Conservation (phyloP, 64 coral and sea anemone species). For the Dendronephthya gigantea region DNA sequence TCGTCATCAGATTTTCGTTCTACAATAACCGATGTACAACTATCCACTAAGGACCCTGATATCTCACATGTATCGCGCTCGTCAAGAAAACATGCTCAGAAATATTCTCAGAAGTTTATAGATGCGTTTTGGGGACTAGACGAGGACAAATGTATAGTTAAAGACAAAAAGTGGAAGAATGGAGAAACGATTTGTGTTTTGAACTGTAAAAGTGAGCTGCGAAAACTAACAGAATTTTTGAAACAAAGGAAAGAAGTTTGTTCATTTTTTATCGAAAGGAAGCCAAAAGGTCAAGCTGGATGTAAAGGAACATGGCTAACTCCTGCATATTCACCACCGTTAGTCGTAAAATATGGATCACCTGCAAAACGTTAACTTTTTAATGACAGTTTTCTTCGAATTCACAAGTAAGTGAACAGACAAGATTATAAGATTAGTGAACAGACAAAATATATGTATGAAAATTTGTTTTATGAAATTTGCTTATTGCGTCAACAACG, state of each 20-base stretch:
- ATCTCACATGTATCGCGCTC: background rate
- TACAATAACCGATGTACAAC: background rate
- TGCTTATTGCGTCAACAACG: too few relatives aligned
- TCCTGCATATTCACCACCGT: background rate
- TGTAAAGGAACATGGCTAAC: background rate
- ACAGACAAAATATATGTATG: too few relatives aligned
- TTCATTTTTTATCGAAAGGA: background rate
- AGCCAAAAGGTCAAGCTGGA: background rate
- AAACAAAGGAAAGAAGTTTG: background rate
- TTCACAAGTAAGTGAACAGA: too few relatives aligned
- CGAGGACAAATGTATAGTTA: background rate
- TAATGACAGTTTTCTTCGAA: too few relatives aligned
- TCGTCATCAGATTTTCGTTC: background rate
- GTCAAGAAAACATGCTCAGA: background rate
- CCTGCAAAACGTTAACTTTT: background rate
- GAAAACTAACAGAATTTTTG: background rate
- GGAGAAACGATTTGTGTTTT: background rate
- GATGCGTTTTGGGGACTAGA: background rate
- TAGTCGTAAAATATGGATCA: background rate
- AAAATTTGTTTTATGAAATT: too few relatives aligned
- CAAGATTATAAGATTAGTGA: too few relatives aligned
- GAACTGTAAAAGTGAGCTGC: background rate
- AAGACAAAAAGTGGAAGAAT: background rate
- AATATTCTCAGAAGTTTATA: background rate
- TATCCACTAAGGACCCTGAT: background rate